Base-by-base conservation (phyloP, 2,113 vertebrate genomes). In the Gadus chalcogrammus region DNA sequence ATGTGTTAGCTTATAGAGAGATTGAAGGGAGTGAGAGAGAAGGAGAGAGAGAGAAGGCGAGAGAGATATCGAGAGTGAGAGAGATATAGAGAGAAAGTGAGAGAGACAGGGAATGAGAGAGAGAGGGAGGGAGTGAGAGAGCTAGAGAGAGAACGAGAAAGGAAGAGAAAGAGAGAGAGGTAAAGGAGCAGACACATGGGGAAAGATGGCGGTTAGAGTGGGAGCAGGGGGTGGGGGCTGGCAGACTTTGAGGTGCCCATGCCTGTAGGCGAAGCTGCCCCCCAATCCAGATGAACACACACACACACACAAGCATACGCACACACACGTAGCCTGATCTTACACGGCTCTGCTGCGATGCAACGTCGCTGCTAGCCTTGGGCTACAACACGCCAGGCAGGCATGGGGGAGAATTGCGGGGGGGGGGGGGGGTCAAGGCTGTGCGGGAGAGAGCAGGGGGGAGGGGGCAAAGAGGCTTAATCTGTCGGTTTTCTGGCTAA, bases 241-340 rank as follows among this genome's bases (percentile, higher is more conserved):
- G 74, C 63, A 71, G 67, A 70, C 79, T 80, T 75, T 28, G 60
- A 82, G 65, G 78, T 72, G 66, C 79, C 76, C 9, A 61, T 72
- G 88, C 88, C 88, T 83, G 80, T 74, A 88, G 88, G 86, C 90
- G 27, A 75, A 78, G 77, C 78, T 88, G 86, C 87, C 88, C 88
- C 82, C 27, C 13, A 7, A 61, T 9, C 17, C 20, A 61, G 59
- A 18, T 20, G 22, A 20, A 61, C 60, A 61, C 60, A 61, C 60
- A 61, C 28, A 31, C 4, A n/a, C 24, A 35, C 27, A 64, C 24
- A 64, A 13, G 31, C 62, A 64, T 15, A 64, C 60, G 6, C 60
- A 22, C 18, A 61, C 60, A 61, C 60, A 61, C 24, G 22, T 16
- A 64, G 24, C 3, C 53, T 55, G 53, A 15, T 3, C 53, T 55